Evolutionary conservation across 2,797 vertebrate genomes (phyloP), one percentile per base, ranked within the genome.

Genomic region (Argya squamiceps): DNA sequence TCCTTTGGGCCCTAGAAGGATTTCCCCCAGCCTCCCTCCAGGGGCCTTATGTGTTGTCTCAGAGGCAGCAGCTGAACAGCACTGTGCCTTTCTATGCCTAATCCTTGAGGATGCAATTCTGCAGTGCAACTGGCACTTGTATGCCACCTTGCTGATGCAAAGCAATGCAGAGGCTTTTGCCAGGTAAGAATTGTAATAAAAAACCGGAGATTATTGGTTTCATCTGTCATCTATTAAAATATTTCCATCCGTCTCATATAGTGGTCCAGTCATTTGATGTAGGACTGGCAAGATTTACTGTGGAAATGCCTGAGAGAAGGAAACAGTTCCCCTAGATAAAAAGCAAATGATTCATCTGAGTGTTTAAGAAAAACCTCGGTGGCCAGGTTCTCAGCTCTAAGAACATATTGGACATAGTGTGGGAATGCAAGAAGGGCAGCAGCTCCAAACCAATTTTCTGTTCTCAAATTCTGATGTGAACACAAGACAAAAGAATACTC

Each of bases 311-410:
- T 84, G 60, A 85, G 52, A 79, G 73, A 78, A 93, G 49, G 86
- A 90, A 90, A 64, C 55, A 60, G 95, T 96, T 83, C 46, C 47
- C 44, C 29, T 85, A 74, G 92, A 93, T 94, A 96, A 96, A 65
- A 73, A 79, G 58, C 0, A 0, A 95, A 79, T 86, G 11, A 65
- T 96, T 84, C 60, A 83, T 86, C 87, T 96, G 78, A 81, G 63
- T 41, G 56, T 75, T 27, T 70, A 85, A 77, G 60, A 76, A 95
- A 65, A 87, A 43, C 6, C 23, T 46, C 49, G 20, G 53, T 49
- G 53, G 13, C 39, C 43, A 62, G 53, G 30, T 93, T 82, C 78
- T 90, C 50, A 77, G 58, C 43, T 78, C 36, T 60, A 9, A 52
- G 46, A 68, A 22, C 46, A 50, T 11, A 18, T 10, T 75, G 49